These are phyloP conservation scores for Spheniscus humboldti DNA, from an alignment of 2,797 vertebrate genomes.

Conservation along the genomic window DNA sequence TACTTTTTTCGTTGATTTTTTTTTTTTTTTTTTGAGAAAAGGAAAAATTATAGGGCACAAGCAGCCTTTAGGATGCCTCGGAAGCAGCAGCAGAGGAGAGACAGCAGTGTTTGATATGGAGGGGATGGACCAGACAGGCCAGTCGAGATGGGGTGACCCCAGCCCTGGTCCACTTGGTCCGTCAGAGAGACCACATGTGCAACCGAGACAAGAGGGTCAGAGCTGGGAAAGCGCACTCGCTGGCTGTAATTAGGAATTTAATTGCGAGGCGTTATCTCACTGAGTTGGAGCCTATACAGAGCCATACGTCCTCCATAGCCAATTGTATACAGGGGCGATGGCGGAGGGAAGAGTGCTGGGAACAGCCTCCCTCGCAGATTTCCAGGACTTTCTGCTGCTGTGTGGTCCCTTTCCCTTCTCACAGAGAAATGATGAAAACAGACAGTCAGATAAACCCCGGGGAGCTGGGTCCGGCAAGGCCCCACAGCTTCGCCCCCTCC, in stretches of 20 bases:
- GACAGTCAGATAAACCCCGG: not conserved
- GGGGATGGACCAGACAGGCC: not conserved
- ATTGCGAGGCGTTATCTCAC: not conserved
- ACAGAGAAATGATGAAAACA: constrained; percentile 1
- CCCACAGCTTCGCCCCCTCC: not conserved
- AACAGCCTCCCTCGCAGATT: not conserved
- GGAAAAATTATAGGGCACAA: not conserved
- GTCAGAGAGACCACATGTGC: accelerated
- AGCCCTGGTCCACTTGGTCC: not conserved
- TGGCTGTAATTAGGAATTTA: constrained; percentile 2
- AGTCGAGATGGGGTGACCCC: not conserved
- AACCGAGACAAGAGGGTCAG: not conserved
- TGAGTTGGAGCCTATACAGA: not conserved
- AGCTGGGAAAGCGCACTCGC: not conserved
- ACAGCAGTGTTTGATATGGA: not conserved
- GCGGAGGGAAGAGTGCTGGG: constrained; percentile 10
- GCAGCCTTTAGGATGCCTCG: not conserved
- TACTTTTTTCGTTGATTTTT: not conserved
- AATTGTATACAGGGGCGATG: not conserved
- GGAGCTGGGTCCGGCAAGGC: not conserved
- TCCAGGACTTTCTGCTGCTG: constrained; percentile 46
- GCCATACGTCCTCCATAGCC: not conserved
- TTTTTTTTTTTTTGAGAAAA: not conserved
- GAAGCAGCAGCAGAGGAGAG: not conserved
- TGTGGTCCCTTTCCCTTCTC: constrained; percentile 56